Evolutionary conservation across 1,140 invertebrate species (phyloP).

Genomic region (Lamellibrachia luymesi): DNA sequence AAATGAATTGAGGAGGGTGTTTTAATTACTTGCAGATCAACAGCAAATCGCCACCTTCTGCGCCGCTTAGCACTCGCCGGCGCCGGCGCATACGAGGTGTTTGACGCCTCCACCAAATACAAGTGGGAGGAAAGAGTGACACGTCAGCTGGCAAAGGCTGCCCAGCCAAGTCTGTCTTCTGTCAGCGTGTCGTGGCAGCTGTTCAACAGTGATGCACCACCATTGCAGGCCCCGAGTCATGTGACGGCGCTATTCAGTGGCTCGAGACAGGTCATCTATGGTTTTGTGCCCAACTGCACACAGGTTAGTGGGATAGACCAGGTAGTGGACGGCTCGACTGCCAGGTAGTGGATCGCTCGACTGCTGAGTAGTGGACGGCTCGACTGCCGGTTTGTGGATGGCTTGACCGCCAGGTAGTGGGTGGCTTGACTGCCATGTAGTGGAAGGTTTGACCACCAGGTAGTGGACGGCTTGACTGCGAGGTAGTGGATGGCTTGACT

Average conservation of each 20-base stretch:
- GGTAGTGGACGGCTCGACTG: no score
- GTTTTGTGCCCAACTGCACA: constrained; percentile 53
- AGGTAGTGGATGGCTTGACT: no score
- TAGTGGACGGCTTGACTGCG: no score
- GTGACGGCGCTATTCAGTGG: constrained; percentile 54
- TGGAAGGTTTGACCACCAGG: no score
- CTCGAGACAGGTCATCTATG: constrained; percentile 52
- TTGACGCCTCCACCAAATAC: constrained; percentile 49
- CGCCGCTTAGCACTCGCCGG: constrained; percentile 46
- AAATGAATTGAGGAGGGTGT: no score
- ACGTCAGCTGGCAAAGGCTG: constrained; percentile 41
- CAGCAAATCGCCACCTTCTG: constrained; percentile 48
- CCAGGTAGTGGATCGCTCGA: no score
- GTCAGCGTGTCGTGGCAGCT: constrained; percentile 52
- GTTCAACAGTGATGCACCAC: constrained; percentile 32
- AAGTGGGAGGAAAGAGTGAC: constrained; percentile 49
- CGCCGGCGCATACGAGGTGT: constrained; percentile 47
- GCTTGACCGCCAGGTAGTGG: no score
- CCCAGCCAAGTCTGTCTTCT: constrained; percentile 49
- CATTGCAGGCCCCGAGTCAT: constrained; percentile 47
- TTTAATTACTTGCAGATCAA: constrained; percentile 35
- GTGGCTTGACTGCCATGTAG: no score
- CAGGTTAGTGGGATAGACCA: constrained; percentile 37
- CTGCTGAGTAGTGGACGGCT: no score
- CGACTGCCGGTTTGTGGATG: no score